Base-by-base conservation (phyloP, 1,140 invertebrate genomes). In the Eulimnadia texana region DNA sequence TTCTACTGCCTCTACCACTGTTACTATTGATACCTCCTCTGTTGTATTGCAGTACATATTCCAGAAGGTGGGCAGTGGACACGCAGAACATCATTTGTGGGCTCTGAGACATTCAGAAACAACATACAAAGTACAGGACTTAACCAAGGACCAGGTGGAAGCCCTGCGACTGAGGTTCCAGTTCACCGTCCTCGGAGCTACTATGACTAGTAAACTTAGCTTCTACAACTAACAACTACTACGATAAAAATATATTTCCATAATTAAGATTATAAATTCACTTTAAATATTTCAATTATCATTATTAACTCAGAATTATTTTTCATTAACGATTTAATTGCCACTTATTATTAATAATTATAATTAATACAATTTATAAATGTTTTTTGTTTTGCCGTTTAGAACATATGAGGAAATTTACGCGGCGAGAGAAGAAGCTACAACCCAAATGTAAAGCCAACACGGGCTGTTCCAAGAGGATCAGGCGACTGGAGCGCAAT, bases 121-220 rank as follows among this genome's bases (percentile, higher is more conserved):
- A 16, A 59, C 62, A 2, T 63, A 60, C 25, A 63, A 63, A 58
- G 62, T 63, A n/a, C 62, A 63, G 33, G 62, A 63, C 42, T 29
- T 63, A 19, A 53, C 62, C 24, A 60, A 24, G 23, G 57, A 60
- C 50, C 62, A 63, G 20, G 22, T 59, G 13, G 50, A 59, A 20
- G 62, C 62, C 1, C 24, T 63, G 20, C 22, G 50, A 33, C 62
- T 59, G 20, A 29, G 62, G 1, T 63, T 63, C 25, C 55, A 50
- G 1, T 63, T 63, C 24, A 27, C 42, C 10, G 50, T 58, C 24
- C 56, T 63, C 10, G 62, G 62, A n/a, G 62, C 62, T 11, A 58
- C 62, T 3, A 50, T 28, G 1, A 60, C 29, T 25, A 63, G 62
- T 63, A 58, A 63, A 50, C 25, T 24, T 20, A 9, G 9, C 33